Base-by-base conservation (phyloP, 2,797 vertebrate species). In the Knipowitschia caucasica region DNA sequence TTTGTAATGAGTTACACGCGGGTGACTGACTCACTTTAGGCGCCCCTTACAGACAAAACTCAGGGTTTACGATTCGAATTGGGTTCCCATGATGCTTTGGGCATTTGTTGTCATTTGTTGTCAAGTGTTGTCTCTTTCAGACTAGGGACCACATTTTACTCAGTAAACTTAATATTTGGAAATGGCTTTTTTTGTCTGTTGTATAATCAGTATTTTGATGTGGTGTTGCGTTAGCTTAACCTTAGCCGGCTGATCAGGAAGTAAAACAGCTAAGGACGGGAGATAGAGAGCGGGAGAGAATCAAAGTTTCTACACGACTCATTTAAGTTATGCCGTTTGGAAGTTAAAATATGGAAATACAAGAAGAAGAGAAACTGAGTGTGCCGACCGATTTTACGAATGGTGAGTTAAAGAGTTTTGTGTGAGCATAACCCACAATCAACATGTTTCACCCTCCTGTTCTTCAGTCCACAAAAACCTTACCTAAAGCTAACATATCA, bases 301-400 rank as follows among this genome's bases (percentile, higher is more conserved):
- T 27, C 20, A 46, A 73, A 62, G n/a, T n/a, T 20, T 2, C 23
- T 43, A 14, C 14, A n/a, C 23, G 6, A 24, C 23, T 25, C 7
- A 4, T 14, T 7, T 7, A n/a, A n/a, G n/a, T n/a, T n/a, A 2
- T 7, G 40, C 23, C 24, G 1, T 30, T 1, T 9, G 20, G 8
- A 29, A 18, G 31, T 2, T 24, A 52, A 14, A 56, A 15, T 25
- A 89, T 89, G 89, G 82, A 86, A 24, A 52, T 36, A 46, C 67
- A 31, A 4, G 61, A 29, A 1, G 76, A 77, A 20, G 83, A 87
- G 39, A 82, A 62, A 31, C 79, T 91, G 1, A 62, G 69, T 46
- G 82, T 74, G 0, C 90, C 90, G 2, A 77, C 72, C 5, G 87
- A 91, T 14, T 92, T 90, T 51, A 69, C 73, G 4, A 59, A 68